Evolutionary conservation across 2,888 invertebrate species (phyloP).

Genomic region (Helicoverpa assulta): DNA sequence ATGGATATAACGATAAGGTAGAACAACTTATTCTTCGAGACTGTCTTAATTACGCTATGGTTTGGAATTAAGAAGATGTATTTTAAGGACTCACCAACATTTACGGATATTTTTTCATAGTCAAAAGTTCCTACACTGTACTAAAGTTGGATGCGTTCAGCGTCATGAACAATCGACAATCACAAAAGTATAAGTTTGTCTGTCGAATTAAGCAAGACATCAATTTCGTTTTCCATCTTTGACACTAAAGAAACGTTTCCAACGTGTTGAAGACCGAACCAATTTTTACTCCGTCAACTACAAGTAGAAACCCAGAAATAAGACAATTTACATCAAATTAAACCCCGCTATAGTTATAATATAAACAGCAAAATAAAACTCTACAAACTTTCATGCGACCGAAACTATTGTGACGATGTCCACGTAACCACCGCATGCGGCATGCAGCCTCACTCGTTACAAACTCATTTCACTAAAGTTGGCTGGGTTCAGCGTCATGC

Average conservation of each 20-base stretch:
- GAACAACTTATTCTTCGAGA: not conserved
- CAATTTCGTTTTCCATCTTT: no score
- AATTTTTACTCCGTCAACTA: not conserved
- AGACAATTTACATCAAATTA: no score
- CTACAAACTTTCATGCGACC: conserved; percentile 43
- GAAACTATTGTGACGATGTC: conserved; percentile 47
- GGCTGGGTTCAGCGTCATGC: conserved; percentile 65
- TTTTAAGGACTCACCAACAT: no score
- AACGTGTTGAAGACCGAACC: no score
- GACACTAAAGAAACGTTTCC: no score
- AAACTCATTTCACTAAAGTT: conserved; percentile 74
- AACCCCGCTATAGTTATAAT: no score
- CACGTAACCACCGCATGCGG: conserved; percentile 61
- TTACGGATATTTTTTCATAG: no score
- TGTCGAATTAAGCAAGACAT: no score
- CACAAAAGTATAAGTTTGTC: no score
- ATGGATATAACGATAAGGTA: not conserved
- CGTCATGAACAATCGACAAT: conserved; percentile 65
- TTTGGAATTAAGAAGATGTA: no score
- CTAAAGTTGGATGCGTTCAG: conserved; percentile 46
- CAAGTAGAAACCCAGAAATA: no score
- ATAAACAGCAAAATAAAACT: conserved; percentile 37
- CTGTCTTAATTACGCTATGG: not conserved
- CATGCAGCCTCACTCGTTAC: conserved; percentile 68
- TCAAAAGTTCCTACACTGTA: no score